Base-by-base conservation (phyloP, 2,113 vertebrate genomes). In the Clarias magur region DNA sequence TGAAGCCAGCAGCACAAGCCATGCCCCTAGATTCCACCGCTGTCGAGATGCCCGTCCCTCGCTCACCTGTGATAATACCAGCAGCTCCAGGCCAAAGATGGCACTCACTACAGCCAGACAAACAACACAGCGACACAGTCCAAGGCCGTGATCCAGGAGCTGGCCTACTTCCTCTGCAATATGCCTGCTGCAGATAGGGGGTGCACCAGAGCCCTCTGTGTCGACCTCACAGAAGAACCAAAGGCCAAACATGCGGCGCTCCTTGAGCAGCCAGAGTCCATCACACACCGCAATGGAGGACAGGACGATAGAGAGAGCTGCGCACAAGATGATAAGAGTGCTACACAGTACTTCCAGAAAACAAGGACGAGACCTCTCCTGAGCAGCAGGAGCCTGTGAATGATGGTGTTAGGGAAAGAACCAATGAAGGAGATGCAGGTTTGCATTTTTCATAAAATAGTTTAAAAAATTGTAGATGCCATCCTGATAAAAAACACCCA, bases 21-120 rank as follows among this genome's bases (percentile, higher is more conserved):
- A 8, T 0, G 95, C 94, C 16, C 96, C 96, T 87, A 95, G 73
- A 0, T 92, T 91, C 96, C 96, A 97, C 62, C 95, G 96, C 42
- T 65, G 88, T 12, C 91, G 88, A 0, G 95, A 93, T 0, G 89
- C 87, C 79, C 67, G 72, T 0, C 96, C 96, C 12, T 96, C 95
- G 0, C 94, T 96, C 85, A 96, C 93, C 68, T 96, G 96, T 25
- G 96, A 97, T 75, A 96, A 94, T 88, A 97, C 96, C 73, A 97
- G 93, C 86, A 97, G 89, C 92, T 96, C 96, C 92, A 97, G 82
- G n/a, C 96, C 96, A 15, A 97, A 96, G 48, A 97, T 95, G 13
- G 96, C 95, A 0, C 93, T 91, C 48, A 96, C 96, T 3, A 96
- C 95, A 0, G 95, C 96, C 80, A 96, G 87, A 42, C 94, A 88